phyloP scores from a whole-genome alignment of 2,113 vertebrate species.

The Bettongia penicillata region DNA sequence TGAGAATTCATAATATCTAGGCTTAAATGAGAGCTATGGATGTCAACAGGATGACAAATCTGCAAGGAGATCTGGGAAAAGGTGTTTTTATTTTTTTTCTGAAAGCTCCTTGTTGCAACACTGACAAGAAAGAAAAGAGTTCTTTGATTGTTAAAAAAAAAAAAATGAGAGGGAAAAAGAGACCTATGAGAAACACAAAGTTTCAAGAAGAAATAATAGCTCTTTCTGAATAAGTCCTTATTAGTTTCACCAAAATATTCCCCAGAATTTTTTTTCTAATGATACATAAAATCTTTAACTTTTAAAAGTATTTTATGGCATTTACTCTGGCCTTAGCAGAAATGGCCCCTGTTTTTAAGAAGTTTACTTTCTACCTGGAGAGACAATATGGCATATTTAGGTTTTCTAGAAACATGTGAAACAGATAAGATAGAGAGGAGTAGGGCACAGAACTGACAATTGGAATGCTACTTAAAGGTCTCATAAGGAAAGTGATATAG shows the following conservation, averaged over 20 bases:
- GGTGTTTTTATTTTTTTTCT: slow-evolving; percentile 59
- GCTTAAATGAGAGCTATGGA: slow-evolving; percentile 68
- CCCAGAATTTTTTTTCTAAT: background rate
- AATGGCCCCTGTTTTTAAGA: background rate
- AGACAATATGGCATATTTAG: background rate
- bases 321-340: background rate
- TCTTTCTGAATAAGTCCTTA: slow-evolving; percentile 50
- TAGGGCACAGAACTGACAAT: background rate
- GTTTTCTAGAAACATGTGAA: background rate
- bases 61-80: slow-evolving; percentile 52
- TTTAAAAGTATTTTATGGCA: background rate
- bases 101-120: slow-evolving; percentile 52
- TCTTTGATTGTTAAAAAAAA: slow-evolving; percentile 58
- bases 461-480: background rate
- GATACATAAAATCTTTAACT: slow-evolving; percentile 36
- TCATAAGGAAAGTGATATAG: no score
- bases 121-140: slow-evolving; percentile 69
- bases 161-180: slow-evolving; percentile 48
- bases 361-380: background rate
- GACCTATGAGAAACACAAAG: background rate
- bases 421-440: background rate
- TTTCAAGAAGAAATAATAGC: slow-evolving; percentile 6
- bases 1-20: slow-evolving; percentile 70
- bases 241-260: background rate
- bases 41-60: slow-evolving; percentile 73